Evolutionary conservation across 2,113 vertebrate species (phyloP).

Genomic region (Herpetotheres cachinnans): DNA sequence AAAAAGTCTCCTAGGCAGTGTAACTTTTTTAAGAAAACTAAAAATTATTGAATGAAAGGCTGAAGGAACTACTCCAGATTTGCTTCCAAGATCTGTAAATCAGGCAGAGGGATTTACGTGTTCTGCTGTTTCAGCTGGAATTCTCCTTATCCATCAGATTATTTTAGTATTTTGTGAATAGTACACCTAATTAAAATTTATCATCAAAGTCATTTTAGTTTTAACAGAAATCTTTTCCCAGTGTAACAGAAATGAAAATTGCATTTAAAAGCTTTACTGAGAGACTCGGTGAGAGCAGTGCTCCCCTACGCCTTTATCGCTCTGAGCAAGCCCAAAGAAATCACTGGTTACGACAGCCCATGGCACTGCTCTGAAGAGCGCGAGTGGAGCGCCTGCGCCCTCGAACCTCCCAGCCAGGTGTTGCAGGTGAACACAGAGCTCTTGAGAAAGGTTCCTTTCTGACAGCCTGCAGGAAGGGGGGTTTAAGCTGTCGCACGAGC

Average conservation of each 20-base stretch:
- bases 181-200: not conserved
- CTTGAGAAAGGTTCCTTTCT: not conserved
- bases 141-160: not conserved
- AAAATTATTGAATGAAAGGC: not conserved
- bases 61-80: not conserved
- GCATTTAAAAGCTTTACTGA: not conserved
- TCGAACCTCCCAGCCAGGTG: not conserved
- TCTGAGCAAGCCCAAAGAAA: not conserved
- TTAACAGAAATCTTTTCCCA: not conserved
- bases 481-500: not conserved
- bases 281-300: rapidly evolving
- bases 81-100: not conserved
- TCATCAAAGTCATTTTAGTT: not conserved
- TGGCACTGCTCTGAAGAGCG: not conserved
- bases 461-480: not conserved
- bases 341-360: not conserved
- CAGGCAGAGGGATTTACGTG: not conserved
- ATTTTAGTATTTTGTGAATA: not conserved
- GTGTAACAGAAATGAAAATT: not conserved
- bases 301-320: not conserved
- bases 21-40: not conserved
- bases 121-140: not conserved
- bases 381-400: too few species aligned
- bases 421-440: not conserved
- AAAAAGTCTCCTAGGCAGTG: not conserved